A percentile compares a stretch with the other conserved stretches of the same genome.
These are phyloP conservation scores for Alligator sinensis DNA, from an alignment of 2,113 vertebrate genomes.

Conservation along the genomic window DNA sequence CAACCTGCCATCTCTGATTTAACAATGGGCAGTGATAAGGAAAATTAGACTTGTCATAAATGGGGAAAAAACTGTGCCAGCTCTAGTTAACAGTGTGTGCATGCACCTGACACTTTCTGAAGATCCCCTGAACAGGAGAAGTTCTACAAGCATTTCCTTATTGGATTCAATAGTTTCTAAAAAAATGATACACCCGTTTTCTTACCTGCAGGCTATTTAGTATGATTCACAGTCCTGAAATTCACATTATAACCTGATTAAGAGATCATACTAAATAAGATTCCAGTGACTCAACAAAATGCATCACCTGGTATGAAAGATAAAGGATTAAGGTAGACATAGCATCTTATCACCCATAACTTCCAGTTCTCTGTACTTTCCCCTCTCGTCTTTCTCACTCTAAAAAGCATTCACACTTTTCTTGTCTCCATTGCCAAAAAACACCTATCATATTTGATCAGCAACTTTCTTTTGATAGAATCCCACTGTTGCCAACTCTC, in stretches of 20 bases:
- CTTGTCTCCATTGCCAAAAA: background rate
- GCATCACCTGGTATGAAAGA: background rate
- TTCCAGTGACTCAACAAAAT: background rate
- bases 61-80: background rate
- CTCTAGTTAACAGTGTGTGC: background rate
- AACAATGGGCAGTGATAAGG: background rate
- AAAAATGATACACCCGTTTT: constrained; percentile 8
- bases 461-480: background rate
- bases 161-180: background rate
- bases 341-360: background rate
- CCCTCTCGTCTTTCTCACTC: background rate
- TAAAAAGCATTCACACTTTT: background rate
- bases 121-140: background rate
- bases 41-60: background rate
- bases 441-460: background rate
- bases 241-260: constrained; percentile 38
- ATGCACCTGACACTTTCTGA: background rate
- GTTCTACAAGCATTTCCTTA: background rate
- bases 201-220: constrained; percentile 31
- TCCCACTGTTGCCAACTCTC: too few species aligned
- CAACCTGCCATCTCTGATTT: background rate
- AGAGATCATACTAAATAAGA: constrained; percentile 30
- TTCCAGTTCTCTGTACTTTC: background rate
- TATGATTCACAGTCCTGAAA: constrained; percentile 38
- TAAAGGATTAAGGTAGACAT: background rate